Percentiles rank a stretch among this genome's conserved stretches.
Evolutionary conservation across 2,888 invertebrate species (phyloP).

Genomic region (Drosophila subquinaria): DNA sequence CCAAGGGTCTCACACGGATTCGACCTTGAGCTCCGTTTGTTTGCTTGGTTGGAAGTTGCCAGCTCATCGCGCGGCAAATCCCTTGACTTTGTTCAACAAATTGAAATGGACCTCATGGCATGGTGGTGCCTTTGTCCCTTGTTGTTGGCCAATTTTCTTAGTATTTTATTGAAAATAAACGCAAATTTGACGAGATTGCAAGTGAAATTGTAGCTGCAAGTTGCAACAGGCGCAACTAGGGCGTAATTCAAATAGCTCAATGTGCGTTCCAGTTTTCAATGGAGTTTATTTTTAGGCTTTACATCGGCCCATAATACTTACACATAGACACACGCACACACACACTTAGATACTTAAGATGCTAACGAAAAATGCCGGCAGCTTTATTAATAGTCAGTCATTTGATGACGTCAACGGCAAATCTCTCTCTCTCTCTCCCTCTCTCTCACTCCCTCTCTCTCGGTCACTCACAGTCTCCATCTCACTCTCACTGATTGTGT

Average conservation of each 20-base stretch:
- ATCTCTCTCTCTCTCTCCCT: slow-evolving; percentile 1
- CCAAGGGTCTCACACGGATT: slow-evolving; percentile 52
- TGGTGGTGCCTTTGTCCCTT: slow-evolving; percentile 28
- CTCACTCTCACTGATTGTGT: not conserved
- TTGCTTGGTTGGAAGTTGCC: slow-evolving; percentile 7
- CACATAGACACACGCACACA: slow-evolving; percentile 24
- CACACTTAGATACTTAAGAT: slow-evolving; percentile 45
- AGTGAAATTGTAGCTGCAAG: slow-evolving; percentile 27
- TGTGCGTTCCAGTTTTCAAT: slow-evolving; percentile 77
- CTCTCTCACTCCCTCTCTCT: not conserved
- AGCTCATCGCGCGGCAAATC: slow-evolving; percentile 9
- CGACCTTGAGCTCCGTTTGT: slow-evolving; percentile 61
- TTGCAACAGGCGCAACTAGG: slow-evolving; percentile 38
- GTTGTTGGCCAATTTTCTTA: not conserved
- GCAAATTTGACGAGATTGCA: slow-evolving; percentile 3
- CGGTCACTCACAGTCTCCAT: not conserved
- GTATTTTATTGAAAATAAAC: not conserved
- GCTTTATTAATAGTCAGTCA: slow-evolving; percentile 67
- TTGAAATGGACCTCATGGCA: slow-evolving; percentile 34
- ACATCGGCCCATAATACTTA: slow-evolving; percentile 29
- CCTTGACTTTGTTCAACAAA: slow-evolving; percentile 35
- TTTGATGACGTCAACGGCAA: slow-evolving; percentile 69
- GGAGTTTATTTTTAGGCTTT: slow-evolving; percentile 76
- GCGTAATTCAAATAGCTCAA: slow-evolving; percentile 49
- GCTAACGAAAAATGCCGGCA: slow-evolving; percentile 70